Evolutionary conservation across 2,888 invertebrate genomes (phyloP), one percentile per base, ranked within the genome.

Genomic region (Phortica okadai): DNA sequence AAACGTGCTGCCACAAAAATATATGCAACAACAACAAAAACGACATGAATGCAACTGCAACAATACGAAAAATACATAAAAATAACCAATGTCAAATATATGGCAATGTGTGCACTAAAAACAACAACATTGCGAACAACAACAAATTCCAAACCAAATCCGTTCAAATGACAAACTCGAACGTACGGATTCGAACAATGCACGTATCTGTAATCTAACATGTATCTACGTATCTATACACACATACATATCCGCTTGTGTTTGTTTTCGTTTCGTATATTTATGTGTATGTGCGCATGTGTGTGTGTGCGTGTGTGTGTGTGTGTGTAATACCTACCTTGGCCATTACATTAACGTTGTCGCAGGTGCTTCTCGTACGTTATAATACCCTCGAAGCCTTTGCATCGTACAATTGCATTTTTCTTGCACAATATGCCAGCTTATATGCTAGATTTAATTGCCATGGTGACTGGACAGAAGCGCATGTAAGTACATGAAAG

Each of bases 301-400:
- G 10, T 42, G 5, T 66, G 41, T 64, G 8, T 33, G 5, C n/a
- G 64, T 58, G 41, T 42, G 4, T 50, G 64, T 16, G 59, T 8
- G 69, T 74, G 80, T 77, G 66, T 25, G 11, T 67, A 54, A 62
- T 14, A 16, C 42, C n/a, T 77, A 69, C 44, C 88, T 62, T 25
- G 62, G 14, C 58, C 58, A n/a, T 59, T 59, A 21, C 62, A 25
- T 11, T 62, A 25, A 25, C 8, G 62, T 25, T 62, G 62, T 62
- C 87, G 81, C 90, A 92, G 92, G 92, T 92, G 91, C 86, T 92
- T 91, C 87, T 90, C 92, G 79, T 92, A 92, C 86, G 86, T 91
- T 86, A 91, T 92, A 88, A 90, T 91, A 85, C 90, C 90, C 82
- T 91, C 89, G 89, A 91, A 91, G 88, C 89, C 89, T 83, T 83